Base-by-base conservation (phyloP, 2,888 invertebrate genomes). In the Hermaeophaga mercurialis region DNA sequence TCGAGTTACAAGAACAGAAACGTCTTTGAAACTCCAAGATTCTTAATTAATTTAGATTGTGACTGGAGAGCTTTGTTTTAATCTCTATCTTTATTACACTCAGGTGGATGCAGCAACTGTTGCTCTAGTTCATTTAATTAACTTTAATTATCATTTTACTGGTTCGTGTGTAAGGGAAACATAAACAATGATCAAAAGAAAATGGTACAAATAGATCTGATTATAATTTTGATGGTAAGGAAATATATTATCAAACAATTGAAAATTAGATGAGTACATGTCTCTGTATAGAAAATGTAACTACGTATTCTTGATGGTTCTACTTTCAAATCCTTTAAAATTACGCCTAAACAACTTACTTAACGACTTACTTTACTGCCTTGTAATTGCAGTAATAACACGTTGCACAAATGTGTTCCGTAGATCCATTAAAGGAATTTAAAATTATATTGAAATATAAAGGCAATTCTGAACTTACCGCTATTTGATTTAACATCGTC, bases 401-500 rank as follows among this genome's bases (percentile, higher is more conserved):
- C n/a, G n/a, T n/a, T n/a, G n/a, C n/a, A n/a, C n/a, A n/a, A n/a
- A n/a, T n/a, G n/a, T n/a, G n/a, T n/a, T n/a, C n/a, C n/a, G n/a
- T n/a, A n/a, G n/a, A n/a, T n/a, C n/a, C n/a, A n/a, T n/a, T n/a
- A n/a, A n/a, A n/a, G n/a, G n/a, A n/a, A n/a, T n/a, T n/a, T n/a
- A n/a, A n/a, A n/a, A n/a, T n/a, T 22, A 5, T 17, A 44, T 15
- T 14, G 15, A 3, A n/a, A 24, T 22, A 44, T 12, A 26, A 44
- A 28, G 1, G 12, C 4, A 24, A n/a, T 22, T 22, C 11, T 19
- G n/a, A 28, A 9, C 31, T 83, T 78, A 89, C 89, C 89, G 79
- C 89, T 88, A 68, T 84, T 83, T 65, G 88, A 85, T 77, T 90
- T 89, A 65, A 87, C 85, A 71, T 90, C 89, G 60, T 87, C 87